Conservation (phyloP, 1,140 invertebrate genomes). For the Eulimnadia texana region DNA sequence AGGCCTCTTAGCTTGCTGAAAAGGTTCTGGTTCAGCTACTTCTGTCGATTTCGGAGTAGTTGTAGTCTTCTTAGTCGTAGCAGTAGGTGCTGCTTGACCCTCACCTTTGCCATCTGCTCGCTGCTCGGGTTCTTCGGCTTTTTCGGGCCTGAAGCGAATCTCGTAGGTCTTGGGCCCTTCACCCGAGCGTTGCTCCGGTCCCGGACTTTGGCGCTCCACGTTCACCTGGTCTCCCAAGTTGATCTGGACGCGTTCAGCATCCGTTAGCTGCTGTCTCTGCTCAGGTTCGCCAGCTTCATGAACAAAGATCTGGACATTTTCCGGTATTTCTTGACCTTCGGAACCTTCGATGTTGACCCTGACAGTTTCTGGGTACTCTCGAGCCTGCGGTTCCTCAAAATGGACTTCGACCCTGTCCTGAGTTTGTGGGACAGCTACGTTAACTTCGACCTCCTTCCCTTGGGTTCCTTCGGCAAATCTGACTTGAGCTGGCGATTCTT, state of each 20-base stretch:
- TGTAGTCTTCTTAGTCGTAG: neutral
- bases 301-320: neutral
- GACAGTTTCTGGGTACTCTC: too few species aligned
- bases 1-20: neutral
- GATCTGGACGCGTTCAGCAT: neutral
- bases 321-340: neutral
- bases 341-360: too few species aligned
- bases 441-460: too few species aligned
- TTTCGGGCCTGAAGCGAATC: neutral
- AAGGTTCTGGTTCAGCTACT: neutral
- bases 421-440: too few species aligned
- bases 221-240: neutral
- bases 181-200: neutral
- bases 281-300: neutral
- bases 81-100: neutral
- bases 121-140: neutral
- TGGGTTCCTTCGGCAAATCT: too few species aligned
- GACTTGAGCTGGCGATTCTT: too few species aligned
- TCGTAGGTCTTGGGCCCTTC: neutral
- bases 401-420: too few species aligned
- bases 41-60: neutral
- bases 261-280: neutral
- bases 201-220: neutral
- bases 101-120: neutral
- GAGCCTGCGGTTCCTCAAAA: too few species aligned